A percentile compares a stretch with the other conserved stretches of the same genome.
Evolutionary conservation across 2,888 invertebrate genomes (phyloP).

Genomic region (Masnerella sp.): DNA sequence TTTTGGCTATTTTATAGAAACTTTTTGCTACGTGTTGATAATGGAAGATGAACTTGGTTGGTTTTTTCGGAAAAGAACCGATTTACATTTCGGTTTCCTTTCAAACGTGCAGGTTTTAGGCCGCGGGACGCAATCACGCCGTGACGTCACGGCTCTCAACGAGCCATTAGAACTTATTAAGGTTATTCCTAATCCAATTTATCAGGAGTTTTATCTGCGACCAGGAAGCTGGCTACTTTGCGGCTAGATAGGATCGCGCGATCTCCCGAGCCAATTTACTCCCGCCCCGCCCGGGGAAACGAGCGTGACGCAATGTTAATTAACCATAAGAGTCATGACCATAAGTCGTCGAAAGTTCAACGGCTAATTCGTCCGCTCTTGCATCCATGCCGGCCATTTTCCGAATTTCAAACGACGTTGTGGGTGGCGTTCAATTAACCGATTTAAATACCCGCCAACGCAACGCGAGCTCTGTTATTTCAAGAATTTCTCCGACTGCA

Average conservation of each 20-base stretch:
- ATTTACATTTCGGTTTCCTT: too few species aligned
- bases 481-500: too few species aligned
- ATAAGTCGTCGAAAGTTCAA: slow-evolving; percentile 54
- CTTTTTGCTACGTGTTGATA: too few species aligned
- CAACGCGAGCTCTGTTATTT: slow-evolving; percentile 1
- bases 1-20: not conserved
- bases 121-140: slow-evolving; percentile 17
- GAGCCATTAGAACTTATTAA: slow-evolving; percentile 56
- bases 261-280: slow-evolving; percentile 53
- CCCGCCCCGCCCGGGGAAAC: slow-evolving; percentile 37
- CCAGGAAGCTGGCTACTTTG: slow-evolving; percentile 53
- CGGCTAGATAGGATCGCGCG: slow-evolving; percentile 48
- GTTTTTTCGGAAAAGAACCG: not conserved
- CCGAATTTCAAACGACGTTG: slow-evolving; percentile 46
- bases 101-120: too few species aligned
- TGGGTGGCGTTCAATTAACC: slow-evolving; percentile 49
- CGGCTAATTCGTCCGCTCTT: slow-evolving; percentile 49
- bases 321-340: slow-evolving; percentile 53
- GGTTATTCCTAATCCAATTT: slow-evolving; percentile 56
- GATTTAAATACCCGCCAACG: slow-evolving; percentile 28
- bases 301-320: slow-evolving; percentile 59
- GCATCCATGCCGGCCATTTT: slow-evolving; percentile 37
- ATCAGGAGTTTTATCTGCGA: slow-evolving; percentile 54
- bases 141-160: slow-evolving; percentile 29
- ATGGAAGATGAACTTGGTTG: too few species aligned